Base-by-base conservation (phyloP, 2,888 invertebrate genomes). In the Ichneumoninae sp. region DNA sequence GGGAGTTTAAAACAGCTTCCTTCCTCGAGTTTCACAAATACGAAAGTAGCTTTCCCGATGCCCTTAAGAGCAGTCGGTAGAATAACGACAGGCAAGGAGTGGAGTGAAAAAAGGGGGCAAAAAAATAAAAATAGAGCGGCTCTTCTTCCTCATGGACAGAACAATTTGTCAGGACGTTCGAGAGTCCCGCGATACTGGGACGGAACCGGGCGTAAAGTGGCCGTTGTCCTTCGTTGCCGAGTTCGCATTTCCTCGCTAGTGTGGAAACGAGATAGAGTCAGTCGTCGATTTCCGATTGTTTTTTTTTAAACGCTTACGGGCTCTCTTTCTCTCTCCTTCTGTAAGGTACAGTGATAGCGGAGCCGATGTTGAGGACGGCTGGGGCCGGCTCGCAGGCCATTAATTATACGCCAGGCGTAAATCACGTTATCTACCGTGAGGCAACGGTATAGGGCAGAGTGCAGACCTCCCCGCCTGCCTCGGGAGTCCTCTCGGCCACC, bases 261-360 rank as follows among this genome's bases (percentile, higher is more conserved):
- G 30, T 60, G 60, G 60, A 30, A 62, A 60, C 76, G 72, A 77
- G 77, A 83, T 76, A 74, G 77, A 78, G 72, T 36, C 69, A 88
- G 90, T 91, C 90, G 90, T 89, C 92, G 91, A 92, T 92, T 92
- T 92, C 91, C 92, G 91, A 92, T 91, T 91, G 90, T 90, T 90
- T 90, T 89, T 89, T 83, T 80, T 74, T 57, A 82, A 86, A 79
- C 81, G 80, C 80, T 72, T 75, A 70, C 77, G 75, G 70, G 54
- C 54, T 33, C 52, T 22, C 3, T 60, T n/a, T 16, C 6, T 19
- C 50, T 47, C 44, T 47, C 44, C 16, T 16, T 3, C 44, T 13
- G 44, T 36, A 40, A 74, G 13, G 54, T 52, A 40, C 16, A 77
- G 44, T 57, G 57, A 57, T 8, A 54, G 36, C 1, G 7, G 6